Evolutionary conservation across 2,113 vertebrate species (phyloP).

Genomic region (Polyodon spathula): DNA sequence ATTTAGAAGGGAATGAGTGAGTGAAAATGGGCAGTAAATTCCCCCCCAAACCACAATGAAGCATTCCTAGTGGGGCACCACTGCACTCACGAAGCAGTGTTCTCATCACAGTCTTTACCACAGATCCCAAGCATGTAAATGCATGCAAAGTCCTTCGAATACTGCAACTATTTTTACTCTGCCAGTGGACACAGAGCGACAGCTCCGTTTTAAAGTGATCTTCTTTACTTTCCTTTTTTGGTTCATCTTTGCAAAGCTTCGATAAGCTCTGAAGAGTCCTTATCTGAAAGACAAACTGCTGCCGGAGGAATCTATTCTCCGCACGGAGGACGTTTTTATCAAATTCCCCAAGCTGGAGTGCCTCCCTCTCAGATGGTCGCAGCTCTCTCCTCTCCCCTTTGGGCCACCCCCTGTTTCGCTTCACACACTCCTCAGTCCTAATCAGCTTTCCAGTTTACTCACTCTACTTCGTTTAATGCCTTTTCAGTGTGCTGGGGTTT

Average conservation of each 20-base stretch:
- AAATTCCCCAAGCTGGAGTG: too few relatives aligned
- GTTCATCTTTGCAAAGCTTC: slow-evolving; percentile 50
- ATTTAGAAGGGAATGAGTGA: too few relatives aligned
- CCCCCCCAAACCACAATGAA: too few relatives aligned
- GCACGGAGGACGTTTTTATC: too few relatives aligned
- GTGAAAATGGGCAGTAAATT: too few relatives aligned
- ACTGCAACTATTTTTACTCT: not conserved
- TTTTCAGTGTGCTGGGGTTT: not conserved
- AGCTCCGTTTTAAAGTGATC: slow-evolving; percentile 40
- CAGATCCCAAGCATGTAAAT: slow-evolving; percentile 15
- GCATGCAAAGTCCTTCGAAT: slow-evolving; percentile 4
- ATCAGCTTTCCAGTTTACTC: not conserved
- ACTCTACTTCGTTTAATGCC: not conserved
- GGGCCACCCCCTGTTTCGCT: not conserved
- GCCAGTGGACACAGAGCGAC: slow-evolving; percentile 24
- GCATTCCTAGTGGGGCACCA: too few relatives aligned
- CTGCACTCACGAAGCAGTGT: too few relatives aligned
- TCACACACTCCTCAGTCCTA: slow-evolving; percentile 4
- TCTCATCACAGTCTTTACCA: too few relatives aligned
- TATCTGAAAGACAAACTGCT: slow-evolving; percentile 21
- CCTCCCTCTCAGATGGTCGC: slow-evolving; percentile 8
- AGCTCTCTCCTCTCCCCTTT: not conserved
- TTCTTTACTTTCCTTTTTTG: slow-evolving; percentile 55
- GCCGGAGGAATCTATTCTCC: slow-evolving; percentile 18
- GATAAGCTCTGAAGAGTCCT: slow-evolving; percentile 49